A percentile compares a stretch with the other conserved stretches of the same genome.
Evolutionary conservation across 2,888 invertebrate genomes (phyloP).

Genomic region (Rapana venosa): DNA sequence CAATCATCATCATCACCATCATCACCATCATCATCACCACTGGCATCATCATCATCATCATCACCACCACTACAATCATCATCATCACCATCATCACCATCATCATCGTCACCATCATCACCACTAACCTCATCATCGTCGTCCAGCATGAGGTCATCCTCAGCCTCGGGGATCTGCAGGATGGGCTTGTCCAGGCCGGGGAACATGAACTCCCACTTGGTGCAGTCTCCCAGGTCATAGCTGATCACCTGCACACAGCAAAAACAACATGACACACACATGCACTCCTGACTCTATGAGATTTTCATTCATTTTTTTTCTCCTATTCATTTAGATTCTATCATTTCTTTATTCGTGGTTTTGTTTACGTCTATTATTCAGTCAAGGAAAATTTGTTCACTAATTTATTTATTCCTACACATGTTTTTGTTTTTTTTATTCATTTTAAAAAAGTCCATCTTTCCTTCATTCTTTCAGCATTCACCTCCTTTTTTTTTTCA

Average conservation of each 20-base stretch:
- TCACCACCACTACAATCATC: not conserved
- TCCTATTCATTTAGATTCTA: too few relatives aligned
- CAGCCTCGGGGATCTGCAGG: conserved; percentile 73
- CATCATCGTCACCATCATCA: not conserved
- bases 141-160: conserved; percentile 67
- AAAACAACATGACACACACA: not conserved
- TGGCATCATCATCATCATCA: not conserved
- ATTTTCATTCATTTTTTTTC: too few relatives aligned
- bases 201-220: conserved; percentile 78
- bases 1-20: not conserved
- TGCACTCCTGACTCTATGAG: too few relatives aligned
- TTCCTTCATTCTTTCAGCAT: too few relatives aligned
- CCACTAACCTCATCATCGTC: conserved; percentile 74
- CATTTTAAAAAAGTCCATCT: too few relatives aligned
- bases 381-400: too few relatives aligned
- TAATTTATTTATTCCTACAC: too few relatives aligned
- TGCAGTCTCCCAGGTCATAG: conserved; percentile 78
- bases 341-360: too few relatives aligned
- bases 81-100: not conserved
- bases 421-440: too few relatives aligned
- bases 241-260: conserved; percentile 65
- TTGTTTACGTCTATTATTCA: too few relatives aligned
- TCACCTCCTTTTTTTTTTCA: too few relatives aligned
- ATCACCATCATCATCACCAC: not conserved
- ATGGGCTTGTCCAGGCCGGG: conserved; percentile 76